Conservation (phyloP, 2,888 invertebrate genomes). For the Nephrotoma appendiculata region DNA sequence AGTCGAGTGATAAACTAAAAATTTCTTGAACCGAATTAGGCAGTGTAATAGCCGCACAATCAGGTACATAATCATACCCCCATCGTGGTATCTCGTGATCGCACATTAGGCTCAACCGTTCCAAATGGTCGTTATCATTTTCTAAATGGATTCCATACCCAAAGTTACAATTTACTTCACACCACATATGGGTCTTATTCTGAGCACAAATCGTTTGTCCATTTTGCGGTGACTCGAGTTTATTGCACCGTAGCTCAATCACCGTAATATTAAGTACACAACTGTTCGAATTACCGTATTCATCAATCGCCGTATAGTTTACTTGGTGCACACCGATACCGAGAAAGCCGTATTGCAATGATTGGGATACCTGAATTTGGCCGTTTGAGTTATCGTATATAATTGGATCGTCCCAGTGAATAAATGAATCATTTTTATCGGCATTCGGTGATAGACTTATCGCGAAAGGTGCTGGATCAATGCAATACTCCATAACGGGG, state of each 20-base stretch:
- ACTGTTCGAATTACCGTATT: constrained; percentile 39
- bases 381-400: constrained; percentile 30
- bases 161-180: constrained; percentile 41
- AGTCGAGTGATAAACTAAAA: constrained; percentile 32
- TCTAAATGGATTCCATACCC: constrained; percentile 39
- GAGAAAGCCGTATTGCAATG: constrained; percentile 35
- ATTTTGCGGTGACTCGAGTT: constrained; percentile 33
- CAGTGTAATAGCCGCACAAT: constrained; percentile 39
- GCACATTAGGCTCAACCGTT: constrained; percentile 22
- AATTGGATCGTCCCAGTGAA: constrained; percentile 35
- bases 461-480: constrained; percentile 39
- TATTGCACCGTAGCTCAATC: constrained; percentile 33
- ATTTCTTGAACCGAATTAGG: constrained; percentile 36
- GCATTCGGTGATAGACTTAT: constrained; percentile 43
- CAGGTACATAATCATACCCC: constrained; percentile 33
- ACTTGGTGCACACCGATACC: constrained; percentile 40
- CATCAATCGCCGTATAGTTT: constrained; percentile 42
- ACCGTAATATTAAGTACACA: constrained; percentile 46
- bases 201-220: constrained; percentile 35
- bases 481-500: constrained; percentile 42
- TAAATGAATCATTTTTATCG: constrained; percentile 17
- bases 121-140: constrained; percentile 25
- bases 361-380: constrained; percentile 20
- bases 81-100: constrained; percentile 27
- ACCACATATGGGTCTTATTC: constrained; percentile 32